Base-by-base conservation (phyloP, 2,888 invertebrate species). In the Phaonia tiefii region DNA sequence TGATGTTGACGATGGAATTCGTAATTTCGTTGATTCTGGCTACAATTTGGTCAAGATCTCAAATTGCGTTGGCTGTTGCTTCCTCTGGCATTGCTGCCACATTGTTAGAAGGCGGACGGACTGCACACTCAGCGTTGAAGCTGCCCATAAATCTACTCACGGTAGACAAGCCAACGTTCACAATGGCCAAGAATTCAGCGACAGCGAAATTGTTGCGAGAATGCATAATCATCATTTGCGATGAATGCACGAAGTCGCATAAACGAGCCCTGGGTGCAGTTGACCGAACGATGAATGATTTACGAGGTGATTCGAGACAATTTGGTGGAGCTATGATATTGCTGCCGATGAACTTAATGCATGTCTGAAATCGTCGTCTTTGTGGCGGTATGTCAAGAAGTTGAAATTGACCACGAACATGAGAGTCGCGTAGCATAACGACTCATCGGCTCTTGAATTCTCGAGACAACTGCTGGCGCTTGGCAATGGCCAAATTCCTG, bases 391-490 rank as follows among this genome's bases (percentile, higher is more conserved):
- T 11, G 44, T 44, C 44, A 44, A 44, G 44, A 44, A 44, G 44
- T 44, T 13, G 44, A 8, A 44, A 44, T 10, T 13, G 44, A 44
- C 44, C n/a, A 44, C 2, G n/a, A 44, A 44, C 4, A 44, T 13
- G 2, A 44, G 44, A 11, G 44, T 2, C 44, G 4, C 44, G 11
- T 44, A 8, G 7, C n/a, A n/a, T 4, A 44, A 44, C 44, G 7
- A 8, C 44, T 44, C 44, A n/a, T 44, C 44, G 2, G 2, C n/a
- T 44, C 2, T 13, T 44, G 11, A 13, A 10, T 44, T 44, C 74
- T 66, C 77, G 8, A 80, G 73, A 26, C 80, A 83, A 75, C 65
- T 80, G 58, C 54, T 79, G 42, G 56, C 58, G n/a, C 69, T 83
- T 58, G 85, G 83, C 54, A 54, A 54, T 10, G 54, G 54, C 20